Percentiles rank a stretch among this genome's conserved stretches.
Conservation (phyloP, 2,113 vertebrate genomes). For the Rhadina sibilatrix region DNA sequence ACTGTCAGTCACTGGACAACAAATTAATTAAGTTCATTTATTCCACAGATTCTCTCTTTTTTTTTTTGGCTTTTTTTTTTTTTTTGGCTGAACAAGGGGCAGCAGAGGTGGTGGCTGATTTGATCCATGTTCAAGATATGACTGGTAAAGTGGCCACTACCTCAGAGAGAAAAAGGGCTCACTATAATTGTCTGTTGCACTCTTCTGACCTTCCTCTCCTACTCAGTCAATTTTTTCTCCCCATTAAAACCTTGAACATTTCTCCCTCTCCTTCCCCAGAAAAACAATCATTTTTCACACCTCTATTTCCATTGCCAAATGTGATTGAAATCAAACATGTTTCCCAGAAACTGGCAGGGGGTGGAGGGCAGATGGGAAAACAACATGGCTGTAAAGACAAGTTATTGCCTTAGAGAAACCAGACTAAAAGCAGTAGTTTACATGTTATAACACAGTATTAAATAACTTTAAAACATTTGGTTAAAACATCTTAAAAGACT, state of each 20-base stretch:
- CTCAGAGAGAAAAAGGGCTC: background rate
- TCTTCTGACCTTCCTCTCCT: background rate
- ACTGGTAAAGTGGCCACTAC: background rate
- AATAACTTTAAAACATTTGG: background rate
- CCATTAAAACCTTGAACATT: background rate
- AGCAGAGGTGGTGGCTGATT: background rate
- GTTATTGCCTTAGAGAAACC: background rate
- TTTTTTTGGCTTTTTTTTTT: too few relatives aligned
- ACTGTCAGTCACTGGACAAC: background rate
- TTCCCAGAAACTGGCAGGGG: slow-evolving; percentile 30
- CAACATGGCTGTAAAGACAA: background rate
- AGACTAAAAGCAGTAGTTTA: background rate
- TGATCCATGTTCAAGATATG: background rate
- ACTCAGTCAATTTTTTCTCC: background rate
- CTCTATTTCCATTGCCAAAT: slow-evolving; percentile 28
- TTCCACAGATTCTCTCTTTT: background rate
- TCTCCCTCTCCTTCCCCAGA: background rate
- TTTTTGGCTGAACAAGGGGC: background rate
- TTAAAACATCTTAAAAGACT: background rate
- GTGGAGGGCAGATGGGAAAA: slow-evolving; percentile 40
- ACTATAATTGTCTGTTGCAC: background rate
- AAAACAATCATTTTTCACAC: slow-evolving; percentile 26
- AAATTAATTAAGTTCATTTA: background rate
- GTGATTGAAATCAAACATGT: background rate
- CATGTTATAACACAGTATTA: background rate